Evolutionary conservation across 2,113 vertebrate genomes (phyloP).

Genomic region (Rhadina sibilatrix): DNA sequence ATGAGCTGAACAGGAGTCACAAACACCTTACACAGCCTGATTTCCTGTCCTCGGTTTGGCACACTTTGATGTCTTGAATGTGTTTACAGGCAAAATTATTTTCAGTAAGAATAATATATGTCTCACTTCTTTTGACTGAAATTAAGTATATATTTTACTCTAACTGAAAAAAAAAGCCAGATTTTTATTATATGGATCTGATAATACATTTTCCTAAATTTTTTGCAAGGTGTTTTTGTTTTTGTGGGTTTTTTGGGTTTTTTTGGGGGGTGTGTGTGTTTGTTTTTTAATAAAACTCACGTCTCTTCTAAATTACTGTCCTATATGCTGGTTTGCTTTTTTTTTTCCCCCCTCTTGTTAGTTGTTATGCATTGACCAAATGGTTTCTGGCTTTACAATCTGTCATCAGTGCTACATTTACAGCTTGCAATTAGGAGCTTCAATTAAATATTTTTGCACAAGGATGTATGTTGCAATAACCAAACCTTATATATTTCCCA

Average conservation of each 20-base stretch:
- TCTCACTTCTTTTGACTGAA: not conserved
- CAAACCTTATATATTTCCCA: not conserved
- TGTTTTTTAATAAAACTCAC: not conserved
- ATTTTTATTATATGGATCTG: not conserved
- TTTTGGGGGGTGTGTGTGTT: no score
- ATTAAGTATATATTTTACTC: not conserved
- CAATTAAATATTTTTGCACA: constrained; percentile 56
- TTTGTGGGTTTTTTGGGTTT: no score
- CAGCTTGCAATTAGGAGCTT: constrained; percentile 56
- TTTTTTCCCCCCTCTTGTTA: not conserved
- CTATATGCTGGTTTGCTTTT: not conserved
- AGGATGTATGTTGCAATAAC: not conserved
- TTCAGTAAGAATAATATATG: not conserved
- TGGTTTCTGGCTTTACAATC: constrained; percentile 53
- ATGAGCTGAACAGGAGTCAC: not conserved
- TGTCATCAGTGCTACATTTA: constrained; percentile 19
- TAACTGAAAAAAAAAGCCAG: not conserved
- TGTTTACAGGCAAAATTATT: not conserved
- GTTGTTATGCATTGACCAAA: constrained; percentile 43
- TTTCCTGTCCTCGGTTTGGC: not conserved
- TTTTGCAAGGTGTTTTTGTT: not conserved
- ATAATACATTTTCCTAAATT: not conserved
- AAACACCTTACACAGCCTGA: not conserved
- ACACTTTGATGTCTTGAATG: not conserved
- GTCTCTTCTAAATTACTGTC: not conserved